phyloP scores from a whole-genome alignment of 2,888 invertebrate genomes.

The Drosophila seclusa region DNA sequence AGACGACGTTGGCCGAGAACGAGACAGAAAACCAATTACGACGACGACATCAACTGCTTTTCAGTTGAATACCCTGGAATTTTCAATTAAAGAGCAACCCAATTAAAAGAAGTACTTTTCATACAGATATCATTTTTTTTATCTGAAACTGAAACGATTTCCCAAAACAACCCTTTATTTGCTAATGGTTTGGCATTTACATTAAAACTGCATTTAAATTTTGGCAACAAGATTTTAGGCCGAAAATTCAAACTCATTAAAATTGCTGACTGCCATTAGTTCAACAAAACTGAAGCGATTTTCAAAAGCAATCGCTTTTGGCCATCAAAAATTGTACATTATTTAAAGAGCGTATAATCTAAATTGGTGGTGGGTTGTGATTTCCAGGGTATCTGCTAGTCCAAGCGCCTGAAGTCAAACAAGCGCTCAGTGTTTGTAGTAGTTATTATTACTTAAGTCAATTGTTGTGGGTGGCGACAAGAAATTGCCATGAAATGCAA shows the following conservation, averaged over 20 bases:
- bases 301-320: background rate
- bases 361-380: fast-evolving
- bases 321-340: background rate
- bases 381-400: constrained; percentile 19
- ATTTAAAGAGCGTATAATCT: background rate
- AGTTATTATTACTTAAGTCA: constrained; percentile 54
- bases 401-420: background rate
- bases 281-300: background rate
- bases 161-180: background rate
- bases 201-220: background rate
- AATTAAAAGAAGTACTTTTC: background rate
- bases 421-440: constrained; percentile 10
- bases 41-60: background rate
- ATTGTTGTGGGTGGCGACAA: constrained; percentile 57
- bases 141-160: background rate
- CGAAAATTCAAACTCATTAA: background rate
- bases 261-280: background rate
- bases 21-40: constrained; percentile 18
- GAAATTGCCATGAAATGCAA: constrained; percentile 57
- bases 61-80: background rate
- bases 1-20: constrained; percentile 8
- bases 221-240: background rate
- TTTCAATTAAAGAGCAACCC: background rate
- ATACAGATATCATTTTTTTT: background rate
- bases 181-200: no score